Evolutionary conservation across 2,113 vertebrate species (phyloP).

Genomic region (Eudyptes chrysolophus): DNA sequence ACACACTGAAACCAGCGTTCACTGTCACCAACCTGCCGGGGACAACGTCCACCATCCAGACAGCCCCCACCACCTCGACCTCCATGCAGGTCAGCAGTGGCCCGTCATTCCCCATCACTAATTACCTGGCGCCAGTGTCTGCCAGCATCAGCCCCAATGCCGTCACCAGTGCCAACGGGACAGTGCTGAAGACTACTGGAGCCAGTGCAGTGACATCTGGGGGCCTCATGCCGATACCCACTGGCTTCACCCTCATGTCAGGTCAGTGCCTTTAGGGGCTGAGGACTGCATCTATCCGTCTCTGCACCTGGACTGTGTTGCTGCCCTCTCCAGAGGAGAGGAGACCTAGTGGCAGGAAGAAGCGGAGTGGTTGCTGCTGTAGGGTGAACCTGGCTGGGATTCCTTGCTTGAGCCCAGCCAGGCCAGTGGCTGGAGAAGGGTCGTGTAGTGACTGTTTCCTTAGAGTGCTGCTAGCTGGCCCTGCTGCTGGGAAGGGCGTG

Average conservation of each 20-base stretch:
- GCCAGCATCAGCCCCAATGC: slow-evolving; percentile 82
- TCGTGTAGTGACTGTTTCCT: not conserved
- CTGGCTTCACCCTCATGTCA: slow-evolving; percentile 96
- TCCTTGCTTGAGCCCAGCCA: not conserved
- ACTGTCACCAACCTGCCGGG: slow-evolving; percentile 94
- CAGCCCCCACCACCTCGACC: slow-evolving; percentile 92
- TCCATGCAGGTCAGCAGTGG: slow-evolving; percentile 98
- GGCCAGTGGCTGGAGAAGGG: not conserved
- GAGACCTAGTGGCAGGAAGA: not conserved
- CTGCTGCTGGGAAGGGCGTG: slow-evolving; percentile 23
- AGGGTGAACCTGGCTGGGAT: not conserved
- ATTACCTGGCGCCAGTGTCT: slow-evolving; percentile 94
- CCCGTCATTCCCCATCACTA: slow-evolving; percentile 94
- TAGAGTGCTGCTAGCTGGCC: not conserved
- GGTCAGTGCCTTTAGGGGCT: slow-evolving; percentile 75
- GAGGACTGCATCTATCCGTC: accelerated
- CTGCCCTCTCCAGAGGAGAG: not conserved
- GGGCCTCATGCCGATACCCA: slow-evolving; percentile 92
- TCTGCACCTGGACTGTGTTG: not conserved
- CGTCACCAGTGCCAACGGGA: slow-evolving; percentile 90
- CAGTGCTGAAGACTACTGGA: slow-evolving; percentile 90
- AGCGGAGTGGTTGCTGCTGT: not conserved
- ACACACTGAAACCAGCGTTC: slow-evolving; percentile 92
- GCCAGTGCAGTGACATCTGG: slow-evolving; percentile 79
- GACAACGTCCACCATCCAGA: slow-evolving; percentile 85